phyloP scores from a whole-genome alignment of 37 sponge, comb jelly and placozoan species.

The Crambe crambe region DNA sequence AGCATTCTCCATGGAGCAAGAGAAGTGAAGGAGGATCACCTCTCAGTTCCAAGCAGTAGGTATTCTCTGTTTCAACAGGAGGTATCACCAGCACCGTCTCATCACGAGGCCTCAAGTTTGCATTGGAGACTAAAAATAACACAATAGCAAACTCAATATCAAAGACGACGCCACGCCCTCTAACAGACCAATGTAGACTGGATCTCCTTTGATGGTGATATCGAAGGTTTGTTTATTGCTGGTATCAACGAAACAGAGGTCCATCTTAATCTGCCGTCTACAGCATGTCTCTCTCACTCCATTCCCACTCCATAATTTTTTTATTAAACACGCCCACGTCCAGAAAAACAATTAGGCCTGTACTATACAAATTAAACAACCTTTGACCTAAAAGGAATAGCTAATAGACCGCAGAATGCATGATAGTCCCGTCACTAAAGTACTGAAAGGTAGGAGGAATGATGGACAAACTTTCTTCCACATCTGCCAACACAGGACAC shows the following conservation, averaged over 20 bases:
- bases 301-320: too few relatives aligned
- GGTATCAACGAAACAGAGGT: too few relatives aligned
- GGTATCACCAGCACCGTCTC: neutral
- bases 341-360: too few relatives aligned
- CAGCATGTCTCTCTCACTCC: too few relatives aligned
- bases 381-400: neutral
- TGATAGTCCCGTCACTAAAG: neutral
- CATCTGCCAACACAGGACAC: constrained; percentile 27
- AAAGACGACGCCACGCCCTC: neutral
- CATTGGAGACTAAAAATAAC: neutral
- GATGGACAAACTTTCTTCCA: neutral
- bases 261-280: too few relatives aligned
- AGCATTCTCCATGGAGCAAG: neutral
- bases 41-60: neutral
- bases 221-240: too few relatives aligned
- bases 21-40: neutral
- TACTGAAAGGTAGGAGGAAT: constrained; percentile 15
- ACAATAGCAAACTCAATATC: neutral
- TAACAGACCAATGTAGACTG: neutral
- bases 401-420: neutral
- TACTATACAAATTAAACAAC: neutral
- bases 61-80: neutral
- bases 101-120: neutral
- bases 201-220: neutral
- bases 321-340: too few relatives aligned